These are phyloP conservation scores for Mesembrinibis cayennensis DNA, from an alignment of 2,113 vertebrate species.

Conservation along the genomic window DNA sequence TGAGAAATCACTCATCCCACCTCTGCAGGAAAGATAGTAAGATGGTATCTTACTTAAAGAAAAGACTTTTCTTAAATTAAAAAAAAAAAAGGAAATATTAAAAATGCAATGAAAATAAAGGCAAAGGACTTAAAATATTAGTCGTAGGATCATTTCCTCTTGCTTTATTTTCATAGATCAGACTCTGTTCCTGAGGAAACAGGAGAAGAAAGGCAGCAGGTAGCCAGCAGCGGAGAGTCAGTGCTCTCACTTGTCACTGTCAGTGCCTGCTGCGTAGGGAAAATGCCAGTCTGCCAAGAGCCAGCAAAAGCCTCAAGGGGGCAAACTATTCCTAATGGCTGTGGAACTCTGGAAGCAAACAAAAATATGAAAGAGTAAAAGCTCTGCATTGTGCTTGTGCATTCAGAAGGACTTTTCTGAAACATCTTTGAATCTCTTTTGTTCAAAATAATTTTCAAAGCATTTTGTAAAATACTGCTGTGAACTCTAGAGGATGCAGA, in stretches of 20 bases:
- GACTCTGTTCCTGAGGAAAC: neutral
- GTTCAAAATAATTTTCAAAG: neutral
- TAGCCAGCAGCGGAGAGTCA: conserved; percentile 1
- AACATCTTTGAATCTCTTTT: neutral
- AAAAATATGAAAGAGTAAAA: neutral
- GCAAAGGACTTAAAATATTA: conserved; percentile 28
- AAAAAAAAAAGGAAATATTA: neutral
- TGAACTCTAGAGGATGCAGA: neutral
- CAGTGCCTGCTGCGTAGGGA: conserved; percentile 1
- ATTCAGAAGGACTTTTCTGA: neutral
- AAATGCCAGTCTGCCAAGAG: conserved; percentile 18
- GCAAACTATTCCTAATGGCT: conserved; percentile 1
- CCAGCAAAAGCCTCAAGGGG: conserved; percentile 35
- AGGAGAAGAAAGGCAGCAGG: conserved; percentile 44
- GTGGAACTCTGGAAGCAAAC: conserved; percentile 3
- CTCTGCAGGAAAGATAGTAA: neutral
- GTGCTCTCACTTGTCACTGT: conserved; percentile 44
- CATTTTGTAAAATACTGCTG: neutral
- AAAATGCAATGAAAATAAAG: conserved; percentile 5
- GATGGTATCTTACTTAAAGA: neutral
- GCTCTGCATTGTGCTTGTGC: neutral
- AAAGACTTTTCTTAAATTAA: neutral
- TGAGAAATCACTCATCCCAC: neutral
- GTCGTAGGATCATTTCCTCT: neutral
- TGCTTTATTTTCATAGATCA: neutral